phyloP scores from a whole-genome alignment of 1,140 invertebrate genomes.

The Scaptomyza hsui region DNA sequence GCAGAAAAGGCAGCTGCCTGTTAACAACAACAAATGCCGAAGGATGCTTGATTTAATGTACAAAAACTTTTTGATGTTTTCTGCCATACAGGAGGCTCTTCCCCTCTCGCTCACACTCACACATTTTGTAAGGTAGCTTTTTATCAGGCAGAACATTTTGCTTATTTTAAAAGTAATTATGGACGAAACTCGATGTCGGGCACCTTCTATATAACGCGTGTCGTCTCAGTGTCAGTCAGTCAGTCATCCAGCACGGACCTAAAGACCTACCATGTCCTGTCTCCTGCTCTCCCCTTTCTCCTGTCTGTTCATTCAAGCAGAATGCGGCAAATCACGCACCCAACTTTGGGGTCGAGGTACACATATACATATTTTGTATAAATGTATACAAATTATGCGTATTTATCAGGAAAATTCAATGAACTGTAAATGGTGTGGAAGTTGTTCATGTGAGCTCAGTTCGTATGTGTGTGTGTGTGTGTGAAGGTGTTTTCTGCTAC shows the following conservation, averaged over 20 bases:
- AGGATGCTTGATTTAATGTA: constrained; percentile 82
- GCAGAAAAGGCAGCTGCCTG: constrained; percentile 26
- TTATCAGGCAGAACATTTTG: constrained; percentile 55
- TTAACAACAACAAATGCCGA: constrained; percentile 69
- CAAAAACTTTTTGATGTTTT: constrained; percentile 78
- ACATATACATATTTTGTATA: constrained; percentile 46
- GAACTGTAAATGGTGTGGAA: constrained; percentile 82
- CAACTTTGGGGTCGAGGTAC: constrained; percentile 22
- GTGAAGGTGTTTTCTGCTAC: constrained; percentile 39
- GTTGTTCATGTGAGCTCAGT: constrained; percentile 56
- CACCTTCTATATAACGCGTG: constrained; percentile 11
- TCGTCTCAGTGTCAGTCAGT: constrained; percentile 47
- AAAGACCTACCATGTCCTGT: not conserved
- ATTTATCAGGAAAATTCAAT: constrained; percentile 81
- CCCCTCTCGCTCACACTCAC: not conserved
- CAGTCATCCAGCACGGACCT: constrained; percentile 3
- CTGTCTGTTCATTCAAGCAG: constrained; percentile 67
- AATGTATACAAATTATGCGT: constrained; percentile 82
- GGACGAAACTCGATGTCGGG: constrained; percentile 43
- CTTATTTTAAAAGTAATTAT: constrained; percentile 79
- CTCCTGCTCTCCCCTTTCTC: not conserved
- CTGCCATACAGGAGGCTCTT: constrained; percentile 15
- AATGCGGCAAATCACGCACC: constrained; percentile 77
- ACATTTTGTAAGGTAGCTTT: constrained; percentile 6
- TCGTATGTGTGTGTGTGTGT: constrained; percentile 12